Percentiles rank a stretch among this genome's conserved stretches.
phyloP scores from a whole-genome alignment of 2,113 vertebrate species.

The Limnothrissa miodon region DNA sequence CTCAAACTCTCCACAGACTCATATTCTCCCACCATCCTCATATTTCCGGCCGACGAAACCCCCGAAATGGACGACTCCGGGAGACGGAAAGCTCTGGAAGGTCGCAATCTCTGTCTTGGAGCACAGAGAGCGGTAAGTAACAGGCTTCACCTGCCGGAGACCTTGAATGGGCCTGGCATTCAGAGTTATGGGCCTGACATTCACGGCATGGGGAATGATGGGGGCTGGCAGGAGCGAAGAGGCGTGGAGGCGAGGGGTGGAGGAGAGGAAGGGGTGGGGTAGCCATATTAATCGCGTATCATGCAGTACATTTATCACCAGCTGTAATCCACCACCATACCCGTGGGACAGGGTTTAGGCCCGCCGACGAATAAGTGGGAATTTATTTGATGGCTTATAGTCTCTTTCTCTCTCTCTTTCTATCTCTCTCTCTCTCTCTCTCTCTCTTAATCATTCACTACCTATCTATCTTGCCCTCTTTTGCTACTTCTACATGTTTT shows the following conservation, averaged over 20 bases:
- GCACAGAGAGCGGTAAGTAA: constrained; percentile 6
- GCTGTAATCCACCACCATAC: constrained; percentile 24
- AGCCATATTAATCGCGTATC: constrained; percentile 50
- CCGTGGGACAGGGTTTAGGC: constrained; percentile 27
- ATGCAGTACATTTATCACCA: constrained; percentile 41
- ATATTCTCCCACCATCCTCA: not conserved
- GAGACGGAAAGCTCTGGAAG: too few species aligned
- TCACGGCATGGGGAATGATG: constrained; percentile 32
- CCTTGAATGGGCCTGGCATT: constrained; percentile 41
- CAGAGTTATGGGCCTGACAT: constrained; percentile 53
- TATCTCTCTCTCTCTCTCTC: not conserved
- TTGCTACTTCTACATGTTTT: not conserved
- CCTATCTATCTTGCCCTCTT: not conserved
- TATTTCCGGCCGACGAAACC: not conserved
- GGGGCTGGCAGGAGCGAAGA: not conserved
- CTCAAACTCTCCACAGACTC: not conserved
- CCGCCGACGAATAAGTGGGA: not conserved
- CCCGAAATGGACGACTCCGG: not conserved
- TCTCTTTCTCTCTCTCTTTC: constrained; percentile 20
- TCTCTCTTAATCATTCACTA: not conserved
- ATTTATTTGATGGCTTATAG: constrained; percentile 40
- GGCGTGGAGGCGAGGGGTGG: not conserved
- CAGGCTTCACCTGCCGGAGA: constrained; percentile 26
- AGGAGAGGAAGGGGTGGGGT: constrained; percentile 39
- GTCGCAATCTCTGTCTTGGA: not conserved